These are phyloP conservation scores for Cassiopea xamachana DNA, from an alignment of 30 jellyfish, hydroid and myxozoan genomes.

Conservation along the genomic window DNA sequence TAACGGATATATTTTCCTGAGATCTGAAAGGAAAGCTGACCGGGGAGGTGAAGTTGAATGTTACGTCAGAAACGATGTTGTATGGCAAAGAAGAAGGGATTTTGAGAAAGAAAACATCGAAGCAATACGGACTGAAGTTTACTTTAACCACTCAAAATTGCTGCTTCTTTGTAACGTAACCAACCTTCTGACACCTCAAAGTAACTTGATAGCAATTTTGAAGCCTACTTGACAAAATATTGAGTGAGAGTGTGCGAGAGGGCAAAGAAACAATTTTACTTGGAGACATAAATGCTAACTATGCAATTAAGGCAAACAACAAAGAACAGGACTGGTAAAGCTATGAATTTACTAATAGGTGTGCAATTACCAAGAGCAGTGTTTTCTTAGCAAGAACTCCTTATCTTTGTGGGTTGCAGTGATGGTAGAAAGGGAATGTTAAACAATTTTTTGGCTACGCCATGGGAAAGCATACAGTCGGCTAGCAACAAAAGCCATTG, in stretches of 20 bases:
- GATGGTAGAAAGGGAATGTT: too few species aligned
- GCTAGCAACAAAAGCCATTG: too few species aligned
- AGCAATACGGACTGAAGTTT: not conserved
- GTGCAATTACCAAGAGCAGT: too few species aligned
- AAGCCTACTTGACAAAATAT: not conserved
- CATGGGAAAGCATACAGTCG: too few species aligned
- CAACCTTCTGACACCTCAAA: not conserved
- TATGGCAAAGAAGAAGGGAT: not conserved
- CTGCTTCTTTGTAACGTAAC: not conserved
- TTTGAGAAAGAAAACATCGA: not conserved
- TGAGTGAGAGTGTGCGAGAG: not conserved
- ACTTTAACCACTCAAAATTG: not conserved
- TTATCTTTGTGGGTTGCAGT: too few species aligned
- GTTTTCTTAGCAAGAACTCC: too few species aligned
- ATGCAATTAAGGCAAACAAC: not conserved
- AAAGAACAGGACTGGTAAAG: not conserved
- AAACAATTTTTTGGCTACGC: too few species aligned
- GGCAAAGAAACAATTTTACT: not conserved
- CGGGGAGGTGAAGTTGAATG: not conserved
- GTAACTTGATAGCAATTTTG: not conserved
- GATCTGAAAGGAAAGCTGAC: not conserved
- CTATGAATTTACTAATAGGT: too few species aligned
- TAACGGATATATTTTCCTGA: not conserved
- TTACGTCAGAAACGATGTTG: not conserved
- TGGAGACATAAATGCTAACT: not conserved